Evolutionary conservation across 1,140 invertebrate species (phyloP).

Genomic region (Drosophila sproati): DNA sequence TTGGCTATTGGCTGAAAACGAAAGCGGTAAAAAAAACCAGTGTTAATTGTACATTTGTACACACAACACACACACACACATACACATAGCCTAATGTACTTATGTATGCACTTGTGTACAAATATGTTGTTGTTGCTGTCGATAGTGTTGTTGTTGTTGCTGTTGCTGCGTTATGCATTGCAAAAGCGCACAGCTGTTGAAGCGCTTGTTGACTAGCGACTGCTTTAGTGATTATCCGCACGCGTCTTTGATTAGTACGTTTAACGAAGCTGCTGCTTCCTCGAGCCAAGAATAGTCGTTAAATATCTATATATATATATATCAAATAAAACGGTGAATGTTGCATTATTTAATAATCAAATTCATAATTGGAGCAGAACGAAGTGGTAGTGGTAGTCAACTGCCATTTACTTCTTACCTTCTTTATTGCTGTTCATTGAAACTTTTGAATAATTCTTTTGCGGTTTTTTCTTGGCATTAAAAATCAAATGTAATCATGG

Average conservation of each 20-base stretch:
- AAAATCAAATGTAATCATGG: too few relatives aligned
- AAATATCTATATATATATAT: not conserved
- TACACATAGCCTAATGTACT: not conserved
- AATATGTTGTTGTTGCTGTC: conserved; percentile 17
- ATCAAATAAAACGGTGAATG: conserved; percentile 19
- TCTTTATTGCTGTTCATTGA: not conserved
- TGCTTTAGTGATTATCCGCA: conserved; percentile 60
- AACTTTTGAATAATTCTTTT: not conserved
- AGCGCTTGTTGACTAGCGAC: conserved; percentile 10
- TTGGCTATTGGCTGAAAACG: conserved; percentile 66
- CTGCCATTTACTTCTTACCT: not conserved
- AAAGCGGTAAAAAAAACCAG: conserved; percentile 55
- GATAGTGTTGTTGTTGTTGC: conserved; percentile 8
- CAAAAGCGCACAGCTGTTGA: conserved; percentile 26
- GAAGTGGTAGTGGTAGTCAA: not conserved
- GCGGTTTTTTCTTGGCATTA: too few relatives aligned
- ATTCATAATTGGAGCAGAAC: conserved; percentile 30
- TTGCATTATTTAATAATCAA: conserved; percentile 14
- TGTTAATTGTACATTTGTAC: conserved; percentile 29
- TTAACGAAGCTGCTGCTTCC: conserved; percentile 26
- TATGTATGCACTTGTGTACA: conserved; percentile 9
- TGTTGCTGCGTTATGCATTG: conserved; percentile 34
- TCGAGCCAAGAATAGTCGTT: not conserved
- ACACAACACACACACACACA: not conserved
- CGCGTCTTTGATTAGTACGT: conserved; percentile 62